A percentile compares a stretch with the other conserved stretches of the same genome.
These are phyloP conservation scores for Microchirus variegatus DNA, from an alignment of 2,797 vertebrate species.

Conservation along the genomic window DNA sequence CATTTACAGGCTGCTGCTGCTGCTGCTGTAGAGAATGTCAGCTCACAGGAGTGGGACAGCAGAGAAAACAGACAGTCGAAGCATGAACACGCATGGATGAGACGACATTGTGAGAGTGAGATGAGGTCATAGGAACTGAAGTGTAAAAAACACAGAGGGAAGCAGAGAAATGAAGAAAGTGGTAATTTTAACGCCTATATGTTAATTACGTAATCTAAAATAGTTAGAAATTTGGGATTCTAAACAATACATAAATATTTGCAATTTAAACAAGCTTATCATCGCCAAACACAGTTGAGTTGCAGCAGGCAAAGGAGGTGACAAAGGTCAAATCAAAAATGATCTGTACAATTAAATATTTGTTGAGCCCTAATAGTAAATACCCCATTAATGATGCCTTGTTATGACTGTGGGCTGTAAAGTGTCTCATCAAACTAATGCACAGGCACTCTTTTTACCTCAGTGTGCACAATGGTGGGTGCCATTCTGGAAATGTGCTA, in stretches of 20 bases:
- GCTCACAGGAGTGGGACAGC: constrained; percentile 23
- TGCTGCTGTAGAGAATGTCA: constrained; percentile 37
- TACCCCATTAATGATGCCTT: too few relatives aligned
- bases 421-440: neutral
- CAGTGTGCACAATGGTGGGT: neutral
- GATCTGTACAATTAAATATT: too few relatives aligned
- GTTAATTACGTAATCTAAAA: constrained; percentile 1
- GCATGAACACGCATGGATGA: constrained; percentile 36
- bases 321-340: neutral
- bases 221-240: neutral
- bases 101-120: constrained; percentile 7
- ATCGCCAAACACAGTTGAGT: too few relatives aligned
- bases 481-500: constrained; percentile 16
- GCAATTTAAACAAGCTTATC: too few relatives aligned
- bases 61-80: constrained; percentile 29
- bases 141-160: neutral
- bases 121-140: constrained; percentile 8
- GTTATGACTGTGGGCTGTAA: too few relatives aligned
- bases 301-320: too few relatives aligned
- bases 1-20: constrained; percentile 69
- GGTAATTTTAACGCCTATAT: neutral
- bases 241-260: too few relatives aligned
- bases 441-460: constrained; percentile 4
- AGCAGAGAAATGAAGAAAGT: too few relatives aligned
- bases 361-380: too few relatives aligned